Evolutionary conservation across 2,797 vertebrate species (phyloP).

Genomic region (Betta splendens): DNA sequence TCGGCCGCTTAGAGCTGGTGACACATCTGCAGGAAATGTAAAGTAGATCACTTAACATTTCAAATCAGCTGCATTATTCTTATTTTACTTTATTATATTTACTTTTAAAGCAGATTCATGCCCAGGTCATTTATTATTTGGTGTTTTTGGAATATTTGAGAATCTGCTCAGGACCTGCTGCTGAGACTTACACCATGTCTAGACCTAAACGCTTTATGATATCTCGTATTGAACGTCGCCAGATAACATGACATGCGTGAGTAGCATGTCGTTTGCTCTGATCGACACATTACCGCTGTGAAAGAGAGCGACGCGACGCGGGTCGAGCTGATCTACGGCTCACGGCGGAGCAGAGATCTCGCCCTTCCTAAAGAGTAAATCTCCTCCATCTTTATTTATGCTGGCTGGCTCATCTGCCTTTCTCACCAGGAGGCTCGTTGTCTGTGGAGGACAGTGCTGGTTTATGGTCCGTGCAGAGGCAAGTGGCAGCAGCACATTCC

Average conservation of each 20-base stretch:
- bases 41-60: not conserved
- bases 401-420: constrained; percentile 60
- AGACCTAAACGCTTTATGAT: constrained; percentile 14
- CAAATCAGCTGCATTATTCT: no score
- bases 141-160: constrained; percentile 5
- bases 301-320: constrained; percentile 44
- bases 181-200: constrained; percentile 23
- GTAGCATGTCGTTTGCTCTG: constrained; percentile 48
- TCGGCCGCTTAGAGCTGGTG: constrained; percentile 39
- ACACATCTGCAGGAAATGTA: constrained; percentile 15
- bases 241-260: constrained; percentile 14
- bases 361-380: constrained; percentile 48
- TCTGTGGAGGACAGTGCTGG: constrained; percentile 49
- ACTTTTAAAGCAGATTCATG: no score
- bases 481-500: constrained; percentile 73
- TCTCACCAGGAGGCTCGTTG: constrained; percentile 69
- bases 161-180: no score
- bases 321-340: constrained; percentile 56
- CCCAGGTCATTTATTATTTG: constrained; percentile 22
- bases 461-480: constrained; percentile 66
- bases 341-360: constrained; percentile 51
- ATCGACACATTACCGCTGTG: constrained; percentile 56
- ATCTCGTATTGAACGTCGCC: constrained; percentile 1
- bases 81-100: no score
- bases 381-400: constrained; percentile 68